These are phyloP conservation scores for Drosophila grimshawi DNA, from an alignment of 1,140 invertebrate genomes.

Conservation along the genomic window DNA sequence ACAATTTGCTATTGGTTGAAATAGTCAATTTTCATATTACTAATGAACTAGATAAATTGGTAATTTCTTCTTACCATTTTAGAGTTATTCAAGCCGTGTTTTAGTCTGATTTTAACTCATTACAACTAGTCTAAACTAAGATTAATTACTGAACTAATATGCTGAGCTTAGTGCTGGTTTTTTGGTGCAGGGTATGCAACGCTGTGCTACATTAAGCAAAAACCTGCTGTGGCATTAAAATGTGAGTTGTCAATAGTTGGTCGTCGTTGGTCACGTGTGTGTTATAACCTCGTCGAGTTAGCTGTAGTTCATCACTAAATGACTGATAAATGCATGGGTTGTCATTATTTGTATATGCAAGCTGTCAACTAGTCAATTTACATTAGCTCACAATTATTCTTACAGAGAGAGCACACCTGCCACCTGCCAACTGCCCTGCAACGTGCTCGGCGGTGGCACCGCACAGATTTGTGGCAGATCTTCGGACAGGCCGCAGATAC, in stretches of 20 bases:
- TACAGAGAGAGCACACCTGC: neutral
- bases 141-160: too few species aligned
- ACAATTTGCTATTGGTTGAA: too few species aligned
- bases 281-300: slow-evolving; percentile 15
- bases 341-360: slow-evolving; percentile 10
- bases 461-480: slow-evolving; percentile 3
- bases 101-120: too few species aligned
- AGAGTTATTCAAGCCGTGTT: too few species aligned
- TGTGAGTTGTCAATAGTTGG: neutral
- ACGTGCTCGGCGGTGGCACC: slow-evolving; percentile 13
- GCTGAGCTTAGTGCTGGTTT: too few species aligned
- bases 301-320: neutral
- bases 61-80: too few species aligned
- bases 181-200: too few species aligned
- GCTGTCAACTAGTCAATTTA: slow-evolving; percentile 8
- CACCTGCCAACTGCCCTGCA: slow-evolving; percentile 1
- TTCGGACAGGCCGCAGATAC: slow-evolving; percentile 1
- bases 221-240: slow-evolving; percentile 5
- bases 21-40: too few species aligned
- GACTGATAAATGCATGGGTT: slow-evolving; percentile 23
- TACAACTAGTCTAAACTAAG: too few species aligned
- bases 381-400: neutral
- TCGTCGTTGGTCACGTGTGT: slow-evolving; percentile 17
- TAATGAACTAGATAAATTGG: too few species aligned
- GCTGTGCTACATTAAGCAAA: neutral